A percentile compares a stretch with the other conserved stretches of the same genome.
Evolutionary conservation across 1,140 invertebrate genomes (phyloP).

Genomic region (Aphelenchoides avenae): DNA sequence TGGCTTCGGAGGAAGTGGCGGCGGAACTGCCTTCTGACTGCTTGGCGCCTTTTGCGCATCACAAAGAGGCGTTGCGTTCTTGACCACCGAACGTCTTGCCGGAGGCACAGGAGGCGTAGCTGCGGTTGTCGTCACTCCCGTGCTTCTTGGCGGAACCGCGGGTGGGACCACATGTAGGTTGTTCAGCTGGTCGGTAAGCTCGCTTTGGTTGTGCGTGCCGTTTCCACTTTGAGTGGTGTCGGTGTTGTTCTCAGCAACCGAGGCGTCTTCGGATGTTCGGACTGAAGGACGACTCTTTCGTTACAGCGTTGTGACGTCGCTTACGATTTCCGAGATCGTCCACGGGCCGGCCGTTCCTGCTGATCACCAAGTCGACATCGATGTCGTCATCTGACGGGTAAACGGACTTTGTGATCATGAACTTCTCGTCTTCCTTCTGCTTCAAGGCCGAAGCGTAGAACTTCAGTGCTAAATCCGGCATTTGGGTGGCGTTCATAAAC

Average conservation of each 20-base stretch:
- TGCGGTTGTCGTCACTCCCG: background rate
- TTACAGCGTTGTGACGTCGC: background rate
- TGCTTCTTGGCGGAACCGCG: background rate
- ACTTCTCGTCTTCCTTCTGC: constrained; percentile 50
- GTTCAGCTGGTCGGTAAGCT: too few relatives aligned
- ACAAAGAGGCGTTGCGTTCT: constrained; percentile 1
- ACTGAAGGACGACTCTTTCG: too few relatives aligned
- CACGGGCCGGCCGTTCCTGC: background rate
- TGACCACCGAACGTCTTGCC: constrained; percentile 1
- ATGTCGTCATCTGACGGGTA: constrained; percentile 50
- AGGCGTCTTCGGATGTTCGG: too few relatives aligned
- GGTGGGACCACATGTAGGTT: too few relatives aligned
- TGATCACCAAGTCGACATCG: constrained; percentile 7
- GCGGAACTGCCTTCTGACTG: constrained; percentile 11
- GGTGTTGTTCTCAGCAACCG: too few relatives aligned
- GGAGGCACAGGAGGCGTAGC: background rate
- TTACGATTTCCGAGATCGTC: background rate
- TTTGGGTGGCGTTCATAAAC: too few relatives aligned
- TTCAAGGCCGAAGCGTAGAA: constrained; percentile 56
- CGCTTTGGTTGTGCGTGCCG: too few relatives aligned
- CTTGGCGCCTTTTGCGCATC: too few relatives aligned
- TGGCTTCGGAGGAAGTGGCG: constrained; percentile 42
- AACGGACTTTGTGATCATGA: constrained; percentile 56
- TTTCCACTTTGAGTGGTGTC: too few relatives aligned
- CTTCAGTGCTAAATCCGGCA: constrained; percentile 54